Evolutionary conservation across 1,140 invertebrate genomes (phyloP).

Genomic region (Drosophila arizonae): DNA sequence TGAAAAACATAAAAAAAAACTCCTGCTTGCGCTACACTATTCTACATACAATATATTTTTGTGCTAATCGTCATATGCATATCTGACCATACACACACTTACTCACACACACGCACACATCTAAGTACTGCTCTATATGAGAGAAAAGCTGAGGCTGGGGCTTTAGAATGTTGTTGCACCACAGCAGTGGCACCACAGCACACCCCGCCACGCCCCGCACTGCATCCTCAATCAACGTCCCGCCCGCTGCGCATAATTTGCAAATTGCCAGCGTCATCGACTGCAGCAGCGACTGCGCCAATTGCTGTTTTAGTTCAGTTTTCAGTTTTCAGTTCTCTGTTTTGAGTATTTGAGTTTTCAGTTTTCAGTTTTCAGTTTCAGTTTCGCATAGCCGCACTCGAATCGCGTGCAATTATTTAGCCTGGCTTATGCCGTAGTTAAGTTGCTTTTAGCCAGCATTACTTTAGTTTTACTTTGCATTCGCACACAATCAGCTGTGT

Average conservation of each 20-base stretch:
- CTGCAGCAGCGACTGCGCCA: conserved; percentile 34
- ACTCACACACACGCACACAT: background rate
- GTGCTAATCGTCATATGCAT: conserved; percentile 44
- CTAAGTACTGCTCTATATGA: conserved; percentile 24
- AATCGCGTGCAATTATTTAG: conserved; percentile 80
- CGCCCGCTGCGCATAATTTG: conserved; percentile 66
- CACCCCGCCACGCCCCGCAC: conserved; percentile 29
- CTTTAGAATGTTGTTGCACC: conserved; percentile 76
- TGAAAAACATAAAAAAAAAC: background rate
- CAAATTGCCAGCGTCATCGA: conserved; percentile 60
- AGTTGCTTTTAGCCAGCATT: conserved; percentile 33
- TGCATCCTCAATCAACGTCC: conserved; percentile 31
- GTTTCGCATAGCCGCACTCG: conserved; percentile 52
- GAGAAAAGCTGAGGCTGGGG: conserved; percentile 58
- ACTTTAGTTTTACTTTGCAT: conserved; percentile 37
- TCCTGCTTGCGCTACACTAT: conserved; percentile 25
- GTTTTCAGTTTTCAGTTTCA: conserved; percentile 24
- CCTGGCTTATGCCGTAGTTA: conserved; percentile 56
- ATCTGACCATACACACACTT: conserved; percentile 13
- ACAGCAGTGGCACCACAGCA: conserved; percentile 11
- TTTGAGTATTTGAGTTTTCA: conserved; percentile 33
- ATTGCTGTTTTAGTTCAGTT: conserved; percentile 34
- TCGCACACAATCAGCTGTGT: conserved; percentile 52
- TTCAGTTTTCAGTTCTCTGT: conserved; percentile 10
- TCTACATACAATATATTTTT: conserved; percentile 26